Base-by-base conservation (phyloP, 2,797 vertebrate species). In the Emydoidea blandingii region DNA sequence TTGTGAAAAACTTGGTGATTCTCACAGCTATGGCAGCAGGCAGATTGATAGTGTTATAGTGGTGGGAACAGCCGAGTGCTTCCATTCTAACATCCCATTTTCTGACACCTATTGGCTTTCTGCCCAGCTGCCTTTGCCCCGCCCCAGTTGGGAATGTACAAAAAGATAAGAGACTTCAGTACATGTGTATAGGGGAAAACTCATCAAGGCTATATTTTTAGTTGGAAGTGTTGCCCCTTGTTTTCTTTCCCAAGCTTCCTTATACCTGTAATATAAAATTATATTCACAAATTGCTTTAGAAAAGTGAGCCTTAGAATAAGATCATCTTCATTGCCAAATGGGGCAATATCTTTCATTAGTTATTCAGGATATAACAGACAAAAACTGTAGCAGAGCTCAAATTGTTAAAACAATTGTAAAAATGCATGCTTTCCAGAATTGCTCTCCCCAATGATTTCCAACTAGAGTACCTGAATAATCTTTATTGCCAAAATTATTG, bases 251-350 rank as follows among this genome's bases (percentile, higher is more conserved):
- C 53, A 23, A 23, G 21, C 5, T 86, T 81, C 29, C 65, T 41
- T 59, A 9, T 14, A 80, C 29, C 15, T 19, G 12, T 21, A 79
- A 85, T 59, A 16, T 11, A 2, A 84, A 34, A 72, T 86, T 23
- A 5, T 59, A 3, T n/a, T 85, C 21, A 6, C 4, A 79, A 9
- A 83, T 68, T 89, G 87, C 81, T 89, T 81, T 34, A 62, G 14
- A 53, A 83, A 0, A 27, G 47, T 34, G 27, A 96, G 11, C 37
- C 59, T 86, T n/a, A n/a, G 29, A 41, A 91, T 87, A 94, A 83
- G 2, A 84, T 31, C 2, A 65, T 2, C 23, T 79, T 84, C 68
- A 31, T 21, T 44, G 82, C 29, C 56, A 57, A 87, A 65, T 5
- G 16, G n/a, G 83, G 52, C 53, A 57, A 25, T 79, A 83, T 23